Percentiles rank a stretch among this genome's conserved stretches.
These are phyloP conservation scores for Scyliorhinus canicula DNA, from an alignment of 2,797 vertebrate genomes.

Conservation along the genomic window DNA sequence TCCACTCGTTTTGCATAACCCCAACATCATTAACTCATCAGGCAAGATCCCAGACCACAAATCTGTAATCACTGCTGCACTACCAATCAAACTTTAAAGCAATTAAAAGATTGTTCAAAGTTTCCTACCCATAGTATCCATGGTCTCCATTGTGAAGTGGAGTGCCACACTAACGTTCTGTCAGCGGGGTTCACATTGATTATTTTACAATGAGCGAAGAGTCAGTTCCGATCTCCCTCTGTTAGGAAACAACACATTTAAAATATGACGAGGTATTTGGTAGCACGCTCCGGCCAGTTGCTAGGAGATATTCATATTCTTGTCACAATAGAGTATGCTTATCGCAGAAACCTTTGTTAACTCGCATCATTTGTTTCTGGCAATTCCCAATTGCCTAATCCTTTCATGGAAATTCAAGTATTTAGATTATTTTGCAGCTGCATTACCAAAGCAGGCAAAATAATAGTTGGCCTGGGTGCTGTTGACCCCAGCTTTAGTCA, in stretches of 20 bases:
- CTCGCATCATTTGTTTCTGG: background rate
- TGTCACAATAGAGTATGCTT: background rate
- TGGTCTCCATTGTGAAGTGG: background rate
- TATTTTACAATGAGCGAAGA: conserved; percentile 10
- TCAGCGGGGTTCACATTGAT: background rate
- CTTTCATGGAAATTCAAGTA: background rate
- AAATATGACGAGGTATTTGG: background rate
- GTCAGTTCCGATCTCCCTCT: background rate
- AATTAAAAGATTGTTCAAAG: background rate
- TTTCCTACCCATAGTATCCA: background rate
- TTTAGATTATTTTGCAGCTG: background rate
- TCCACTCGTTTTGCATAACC: background rate
- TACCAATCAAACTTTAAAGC: background rate
- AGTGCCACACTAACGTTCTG: background rate
- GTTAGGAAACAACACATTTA: background rate
- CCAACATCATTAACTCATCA: background rate
- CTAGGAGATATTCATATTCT: background rate
- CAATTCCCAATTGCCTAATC: background rate
- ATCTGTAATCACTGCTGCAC: background rate
- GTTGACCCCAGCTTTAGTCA: background rate
- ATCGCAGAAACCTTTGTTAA: background rate
- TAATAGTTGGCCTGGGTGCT: background rate
- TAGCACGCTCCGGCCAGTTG: background rate
- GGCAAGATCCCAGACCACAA: background rate
- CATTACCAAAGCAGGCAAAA: background rate